Base-by-base conservation (phyloP, 2,113 vertebrate genomes). In the Sapayoa aenigma region DNA sequence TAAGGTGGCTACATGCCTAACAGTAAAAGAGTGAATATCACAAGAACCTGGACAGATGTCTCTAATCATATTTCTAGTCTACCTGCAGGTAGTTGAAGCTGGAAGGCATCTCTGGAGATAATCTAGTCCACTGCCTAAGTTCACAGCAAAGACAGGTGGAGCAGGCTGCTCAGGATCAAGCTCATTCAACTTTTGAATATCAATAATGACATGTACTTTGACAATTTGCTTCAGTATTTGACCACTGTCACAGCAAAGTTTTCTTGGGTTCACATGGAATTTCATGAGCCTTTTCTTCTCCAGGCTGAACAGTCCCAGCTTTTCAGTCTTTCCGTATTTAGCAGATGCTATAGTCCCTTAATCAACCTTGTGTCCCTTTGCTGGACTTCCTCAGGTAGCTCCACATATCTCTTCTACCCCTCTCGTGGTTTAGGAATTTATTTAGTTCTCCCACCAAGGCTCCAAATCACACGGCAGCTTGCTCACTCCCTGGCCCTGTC, bases 401-500 rank as follows among this genome's bases (percentile, higher is more conserved):
- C 28, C 28, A 11, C 44, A 7, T 35, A 9, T 33, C 4, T 78
- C 22, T 31, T 31, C 18, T 69, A 74, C 3, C 13, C 25, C 12
- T 75, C 47, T 62, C 5, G 0, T 69, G 31, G 25, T 49, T 89
- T 49, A 69, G 63, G 47, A 52, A 31, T 31, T n/a, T 55, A 5
- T 83, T 62, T 47, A 18, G 16, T 35, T 53, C 39, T 35, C 4
- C n/a, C 19, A 21, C 5, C 0, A 1, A 75, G 47, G 41, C n/a
- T 47, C 7, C 39, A 75, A 53, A 46, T 24, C 24, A 18, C 11
- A 14, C 23, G 52, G 41, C 20, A 9, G 8, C 33, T 59, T 0
- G 0, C 22, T 74, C 0, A 2, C 17, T 89, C 21, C 8, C 9
- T 12, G 39, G 47, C 30, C 60, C 30, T 39, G 14, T 2, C 17